Base-by-base conservation (phyloP, 2,113 vertebrate genomes). In the Cinclus mexicanus region DNA sequence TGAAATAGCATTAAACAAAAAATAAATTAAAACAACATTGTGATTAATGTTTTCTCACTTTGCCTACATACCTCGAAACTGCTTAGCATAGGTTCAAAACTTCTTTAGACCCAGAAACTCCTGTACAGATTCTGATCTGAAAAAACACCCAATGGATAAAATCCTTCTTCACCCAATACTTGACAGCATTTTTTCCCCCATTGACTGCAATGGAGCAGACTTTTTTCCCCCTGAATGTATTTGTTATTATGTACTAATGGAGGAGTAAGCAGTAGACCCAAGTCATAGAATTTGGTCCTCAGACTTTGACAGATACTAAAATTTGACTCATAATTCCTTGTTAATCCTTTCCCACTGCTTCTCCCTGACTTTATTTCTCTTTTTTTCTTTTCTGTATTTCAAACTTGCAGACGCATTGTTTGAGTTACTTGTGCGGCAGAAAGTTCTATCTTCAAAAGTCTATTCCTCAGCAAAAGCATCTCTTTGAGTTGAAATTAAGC, bases 211-310 rank as follows among this genome's bases (percentile, higher is more conserved):
- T 26, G 12, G 9, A 61, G 20, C 3, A 23, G 8, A 1, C 5
- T 42, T 46, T 35, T 56, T 49, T 1, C 0, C 5, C 13, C 19
- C 31, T 17, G 11, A 5, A 11, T 49, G 1, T 37, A 24, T 83
- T 69, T 60, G 14, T 69, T 75, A 31, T 15, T 16, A 16, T 64
- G 18, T 70, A 64, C 26, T 24, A 60, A 9, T n/a, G 18, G 11
- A 70, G 35, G 23, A 70, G 14, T 37, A 24, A 89, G 22, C 33
- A 63, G 41, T 6, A 50, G 16, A 47, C n/a, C 19, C 24, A 53
- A 91, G 31, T 63, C 9, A 46, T 10, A 59, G 26, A 35, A 64
- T 59, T 77, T 87, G 55, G 1, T 65, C 14, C 50, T 75, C 49
- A 76, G 23, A 52, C 18, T 76, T 68, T 56, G 26, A 41, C 35